Evolutionary conservation across 2,797 vertebrate species (phyloP), one percentile per base, ranked within the genome.

Genomic region (Pseudomugil gertrudae): DNA sequence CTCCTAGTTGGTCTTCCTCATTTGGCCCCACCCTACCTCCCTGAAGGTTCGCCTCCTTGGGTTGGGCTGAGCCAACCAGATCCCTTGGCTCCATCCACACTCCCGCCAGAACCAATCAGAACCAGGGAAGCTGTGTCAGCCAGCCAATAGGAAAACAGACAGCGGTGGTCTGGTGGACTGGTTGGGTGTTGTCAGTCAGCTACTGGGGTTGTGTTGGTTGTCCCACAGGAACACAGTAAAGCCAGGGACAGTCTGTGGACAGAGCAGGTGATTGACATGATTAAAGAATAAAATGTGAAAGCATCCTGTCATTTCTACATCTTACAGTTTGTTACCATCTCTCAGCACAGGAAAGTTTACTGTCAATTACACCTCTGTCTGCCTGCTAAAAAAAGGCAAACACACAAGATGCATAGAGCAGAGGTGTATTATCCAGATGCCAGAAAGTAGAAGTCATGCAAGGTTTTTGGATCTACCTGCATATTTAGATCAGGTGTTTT

Each of bases 1-100:
- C 70, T 76, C 76, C 80, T 72, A 81, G 83, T 69, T 76, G 89
- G 52, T 95, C 94, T 0, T 91, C 90, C 0, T 90, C 86, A 94
- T 93, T 0, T 88, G 84, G 81, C 95, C 92, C 84, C 93, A 92
- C 83, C 96, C 97, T 84, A 77, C 91, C 87, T 95, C 96, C 0
- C 90, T 87, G 86, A 90, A 91, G 87, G 87, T 91, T 90, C 84
- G 83, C 91, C 78, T 94, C 95, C 84, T 96, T 96, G 88, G 96
- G 95, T 92, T 96, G 94, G 83, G 93, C 93, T 88, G 82, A 85
- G 86, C 93, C 93, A 92, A 93, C 91, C 83, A 94, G 92, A 89
- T 99, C 97, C 90, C 97, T 96, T 90, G 95, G 94, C 94, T 98
- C 97, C 98, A 98, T 98, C 92, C 90, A 91, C 89, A 81, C 86